Evolutionary conservation across 2,888 invertebrate genomes (phyloP).

Genomic region (Endomychus coccineus): DNA sequence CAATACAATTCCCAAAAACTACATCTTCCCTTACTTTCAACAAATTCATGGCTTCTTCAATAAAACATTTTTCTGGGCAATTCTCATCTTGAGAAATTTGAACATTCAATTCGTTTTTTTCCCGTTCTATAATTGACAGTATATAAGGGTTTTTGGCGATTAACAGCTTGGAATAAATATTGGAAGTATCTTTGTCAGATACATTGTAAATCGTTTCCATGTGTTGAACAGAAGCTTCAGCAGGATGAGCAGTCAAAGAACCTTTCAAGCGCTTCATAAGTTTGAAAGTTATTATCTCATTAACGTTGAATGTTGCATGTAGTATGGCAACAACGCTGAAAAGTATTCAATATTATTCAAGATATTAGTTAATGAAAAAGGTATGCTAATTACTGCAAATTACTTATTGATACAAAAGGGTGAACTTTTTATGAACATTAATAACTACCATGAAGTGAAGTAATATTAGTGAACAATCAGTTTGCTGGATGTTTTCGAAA

Average conservation of each 20-base stretch:
- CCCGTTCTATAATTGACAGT: slow-evolving; percentile 63
- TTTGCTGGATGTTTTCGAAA: no score
- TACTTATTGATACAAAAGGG: no score
- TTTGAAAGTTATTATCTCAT: slow-evolving; percentile 67
- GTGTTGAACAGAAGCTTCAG: slow-evolving; percentile 32
- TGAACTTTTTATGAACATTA: no score
- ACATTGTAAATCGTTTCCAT: slow-evolving; percentile 40
- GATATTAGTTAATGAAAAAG: no score
- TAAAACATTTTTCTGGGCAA: slow-evolving; percentile 76
- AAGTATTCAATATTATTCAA: no score
- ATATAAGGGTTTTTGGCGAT: slow-evolving; percentile 64
- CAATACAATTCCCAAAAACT: no score
- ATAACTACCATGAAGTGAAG: no score
- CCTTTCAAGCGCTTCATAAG: slow-evolving; percentile 63
- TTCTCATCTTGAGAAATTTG: slow-evolving; percentile 60
- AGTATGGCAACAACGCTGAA: slow-evolving; percentile 55
- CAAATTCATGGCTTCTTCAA: slow-evolving; percentile 73
- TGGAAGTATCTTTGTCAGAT: slow-evolving; percentile 47
- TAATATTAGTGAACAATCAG: no score
- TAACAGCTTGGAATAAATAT: slow-evolving; percentile 70
- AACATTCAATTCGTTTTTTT: slow-evolving; percentile 58
- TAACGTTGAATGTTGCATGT: slow-evolving; percentile 49
- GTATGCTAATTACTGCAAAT: no score
- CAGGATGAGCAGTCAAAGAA: slow-evolving; percentile 50
- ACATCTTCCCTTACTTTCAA: slow-evolving; percentile 50